Evolutionary conservation across 2,797 vertebrate genomes (phyloP), one percentile per base, ranked within the genome.

Genomic region (Brotogeris chrysoptera): DNA sequence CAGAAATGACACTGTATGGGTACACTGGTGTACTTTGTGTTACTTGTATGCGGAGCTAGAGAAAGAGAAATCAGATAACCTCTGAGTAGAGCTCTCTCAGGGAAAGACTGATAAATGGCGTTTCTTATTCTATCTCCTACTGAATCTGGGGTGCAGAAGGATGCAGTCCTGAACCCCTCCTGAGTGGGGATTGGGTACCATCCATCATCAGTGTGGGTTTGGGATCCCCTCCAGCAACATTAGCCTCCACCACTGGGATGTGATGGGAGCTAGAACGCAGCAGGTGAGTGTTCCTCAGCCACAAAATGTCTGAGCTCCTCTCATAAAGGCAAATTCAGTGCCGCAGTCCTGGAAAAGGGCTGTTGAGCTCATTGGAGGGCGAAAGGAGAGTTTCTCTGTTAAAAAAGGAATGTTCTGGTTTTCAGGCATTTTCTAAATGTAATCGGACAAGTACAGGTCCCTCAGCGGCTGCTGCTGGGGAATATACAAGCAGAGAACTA

Each of bases 361-460:
- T 68, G 47, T 71, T 61, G 24, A 53, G 28, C 61, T 86, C 16
- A 2, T 66, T 41, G 32, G 61, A 68, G 72, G 70, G 59, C 12
- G 44, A 81, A 84, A 73, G 20, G 32, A 77, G 81, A 72, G 41
- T 36, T 87, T 77, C 50, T 66, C 1, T 34, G 17, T 55, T 5
- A 41, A 81, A 86, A 78, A 43, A 32, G 34, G 52, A 13, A 15
- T 2, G 6, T 69, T 85, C 84, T 68, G 72, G 19, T 77, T 87
- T 87, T 83, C 79, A 90, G 72, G 65, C 27, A 16, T 91, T 90
- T 94, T 91, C 87, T 46, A 68, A 90, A 90, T 72, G 85, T 64
- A 88, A 76, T 63, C 46, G 79, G 76, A 80, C 65, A 91, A 87
- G 84, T 19, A 61, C 49, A 49, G 69, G 61, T 94, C 87, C 86